Conservation (phyloP, 1,140 invertebrate genomes). For the Psix sp. region DNA sequence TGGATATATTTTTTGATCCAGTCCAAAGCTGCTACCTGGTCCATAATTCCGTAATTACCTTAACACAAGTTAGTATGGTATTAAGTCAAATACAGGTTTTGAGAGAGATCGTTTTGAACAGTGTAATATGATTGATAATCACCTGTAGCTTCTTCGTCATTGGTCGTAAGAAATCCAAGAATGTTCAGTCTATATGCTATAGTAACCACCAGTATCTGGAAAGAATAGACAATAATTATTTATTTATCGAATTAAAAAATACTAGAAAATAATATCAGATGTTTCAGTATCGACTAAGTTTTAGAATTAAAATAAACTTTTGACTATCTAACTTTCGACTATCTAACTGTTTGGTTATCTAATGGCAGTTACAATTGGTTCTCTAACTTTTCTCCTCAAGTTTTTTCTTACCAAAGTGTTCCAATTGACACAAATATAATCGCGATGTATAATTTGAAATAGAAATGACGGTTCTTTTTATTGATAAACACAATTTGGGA, state of each 20-base stretch:
- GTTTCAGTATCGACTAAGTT: background rate
- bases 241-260: slow-evolving; percentile 1
- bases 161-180: slow-evolving; percentile 93
- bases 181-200: slow-evolving; percentile 88
- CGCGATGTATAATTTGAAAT: too few relatives aligned
- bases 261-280: background rate
- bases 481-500: too few relatives aligned
- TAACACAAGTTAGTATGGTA: background rate
- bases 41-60: slow-evolving; percentile 92
- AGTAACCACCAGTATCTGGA: slow-evolving; percentile 86
- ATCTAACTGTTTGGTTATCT: too few relatives aligned
- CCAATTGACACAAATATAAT: too few relatives aligned
- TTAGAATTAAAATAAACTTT: too few relatives aligned
- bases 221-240: slow-evolving; percentile 36
- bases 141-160: slow-evolving; percentile 87
- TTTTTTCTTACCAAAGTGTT: too few relatives aligned
- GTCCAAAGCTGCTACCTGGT: slow-evolving; percentile 90
- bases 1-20: slow-evolving; percentile 93
- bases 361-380: too few relatives aligned
- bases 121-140: background rate
- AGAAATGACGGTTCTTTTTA: too few relatives aligned
- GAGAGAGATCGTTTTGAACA: slow-evolving; percentile 1
- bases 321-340: too few relatives aligned
- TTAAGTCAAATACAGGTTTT: too few relatives aligned
- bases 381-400: too few relatives aligned